These are phyloP conservation scores for Protonibea diacanthus DNA, from an alignment of 2,797 vertebrate genomes.

Conservation along the genomic window DNA sequence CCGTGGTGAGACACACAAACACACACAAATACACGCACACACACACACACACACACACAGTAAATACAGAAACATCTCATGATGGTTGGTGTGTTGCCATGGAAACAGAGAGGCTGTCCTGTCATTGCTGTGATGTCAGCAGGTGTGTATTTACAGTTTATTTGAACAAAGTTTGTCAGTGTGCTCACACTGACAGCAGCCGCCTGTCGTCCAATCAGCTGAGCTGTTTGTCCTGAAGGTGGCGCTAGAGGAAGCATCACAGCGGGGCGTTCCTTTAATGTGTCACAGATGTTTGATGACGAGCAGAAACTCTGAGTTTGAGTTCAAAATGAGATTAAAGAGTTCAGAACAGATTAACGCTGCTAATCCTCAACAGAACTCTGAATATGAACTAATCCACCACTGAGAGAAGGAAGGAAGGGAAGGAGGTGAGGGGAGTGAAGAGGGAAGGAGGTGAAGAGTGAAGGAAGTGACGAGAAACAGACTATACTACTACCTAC, in stretches of 20 bases:
- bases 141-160: neutral
- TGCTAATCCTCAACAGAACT: slow-evolving; percentile 71
- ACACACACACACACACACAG: slow-evolving; percentile 15
- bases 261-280: no score
- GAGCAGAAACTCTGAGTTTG: slow-evolving; percentile 18
- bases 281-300: neutral
- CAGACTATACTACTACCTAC: no score
- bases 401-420: slow-evolving; percentile 35
- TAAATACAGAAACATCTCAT: no score
- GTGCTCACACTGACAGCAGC: no score
- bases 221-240: neutral
- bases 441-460: no score
- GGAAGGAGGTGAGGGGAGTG: neutral
- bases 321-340: slow-evolving; percentile 34
- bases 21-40: slow-evolving; percentile 20
- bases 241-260: neutral
- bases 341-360: slow-evolving; percentile 63
- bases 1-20: slow-evolving; percentile 87
- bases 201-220: no score
- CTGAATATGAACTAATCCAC: slow-evolving; percentile 67
- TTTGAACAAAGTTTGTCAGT: neutral
- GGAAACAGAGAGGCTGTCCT: slow-evolving; percentile 16
- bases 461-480: no score
- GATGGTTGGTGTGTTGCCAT: neutral
- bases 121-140: neutral